phyloP scores from a whole-genome alignment of 2,113 vertebrate species.

The Mesocricetus auratus region DNA sequence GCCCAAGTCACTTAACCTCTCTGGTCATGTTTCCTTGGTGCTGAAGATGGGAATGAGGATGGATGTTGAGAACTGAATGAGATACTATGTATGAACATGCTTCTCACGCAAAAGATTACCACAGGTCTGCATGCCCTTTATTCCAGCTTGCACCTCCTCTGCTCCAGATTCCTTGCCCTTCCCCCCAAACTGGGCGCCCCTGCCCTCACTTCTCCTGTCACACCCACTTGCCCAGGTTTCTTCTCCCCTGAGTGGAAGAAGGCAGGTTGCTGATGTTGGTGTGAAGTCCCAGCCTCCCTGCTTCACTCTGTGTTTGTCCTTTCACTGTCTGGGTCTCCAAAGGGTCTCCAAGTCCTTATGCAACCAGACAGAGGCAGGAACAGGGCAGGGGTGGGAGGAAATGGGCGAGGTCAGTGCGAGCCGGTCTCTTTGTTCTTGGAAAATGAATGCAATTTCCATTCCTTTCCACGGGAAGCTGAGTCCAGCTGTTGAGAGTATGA shows the following conservation, averaged over 20 bases:
- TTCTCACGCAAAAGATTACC: background rate
- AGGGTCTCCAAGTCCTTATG: background rate
- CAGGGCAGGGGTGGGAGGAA: slow-evolving; percentile 22
- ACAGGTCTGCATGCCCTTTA: background rate
- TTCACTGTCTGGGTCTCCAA: background rate
- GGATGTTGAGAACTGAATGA: background rate
- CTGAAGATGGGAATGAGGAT: background rate
- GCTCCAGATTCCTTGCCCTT: background rate
- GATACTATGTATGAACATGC: background rate
- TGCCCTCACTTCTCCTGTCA: background rate
- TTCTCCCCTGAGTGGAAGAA: background rate
- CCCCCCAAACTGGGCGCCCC: background rate
- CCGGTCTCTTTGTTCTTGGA: slow-evolving; percentile 72
- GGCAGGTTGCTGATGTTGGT: background rate
- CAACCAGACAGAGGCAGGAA: background rate
- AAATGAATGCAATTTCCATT: slow-evolving; percentile 78
- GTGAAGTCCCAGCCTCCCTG: background rate
- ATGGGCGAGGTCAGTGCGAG: background rate
- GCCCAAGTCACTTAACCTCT: background rate
- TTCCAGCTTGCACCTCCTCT: background rate
- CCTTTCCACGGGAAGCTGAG: slow-evolving; percentile 61
- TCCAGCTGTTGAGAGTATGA: background rate
- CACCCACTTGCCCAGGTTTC: background rate
- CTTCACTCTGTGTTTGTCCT: background rate
- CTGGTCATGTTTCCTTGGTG: background rate